phyloP scores from a whole-genome alignment of 2,113 vertebrate species.

The Hippocampus barbouri region DNA sequence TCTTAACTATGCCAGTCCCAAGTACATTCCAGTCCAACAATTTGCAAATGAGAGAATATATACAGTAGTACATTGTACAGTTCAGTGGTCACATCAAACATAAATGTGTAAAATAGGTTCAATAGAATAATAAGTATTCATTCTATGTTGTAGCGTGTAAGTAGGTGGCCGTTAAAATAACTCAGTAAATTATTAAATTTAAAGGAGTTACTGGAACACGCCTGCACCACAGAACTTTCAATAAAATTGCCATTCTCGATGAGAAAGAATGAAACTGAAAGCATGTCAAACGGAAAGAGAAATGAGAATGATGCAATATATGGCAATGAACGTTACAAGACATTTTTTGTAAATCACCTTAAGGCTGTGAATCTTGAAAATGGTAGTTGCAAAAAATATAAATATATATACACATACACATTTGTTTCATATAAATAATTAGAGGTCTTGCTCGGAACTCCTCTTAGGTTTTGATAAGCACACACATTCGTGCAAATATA shows the following conservation, averaged over 20 bases:
- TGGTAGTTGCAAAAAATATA: background rate
- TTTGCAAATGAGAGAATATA: no score
- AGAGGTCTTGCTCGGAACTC: background rate
- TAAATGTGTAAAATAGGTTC: no score
- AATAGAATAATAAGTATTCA: no score
- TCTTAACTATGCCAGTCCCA: no score
- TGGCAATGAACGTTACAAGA: background rate
- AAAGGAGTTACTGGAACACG: background rate
- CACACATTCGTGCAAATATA: background rate
- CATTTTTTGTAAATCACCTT: background rate
- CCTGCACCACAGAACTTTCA: background rate
- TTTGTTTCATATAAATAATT: background rate
- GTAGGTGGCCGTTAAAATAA: background rate
- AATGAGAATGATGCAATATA: background rate
- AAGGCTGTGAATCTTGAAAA: background rate
- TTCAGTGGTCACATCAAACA: no score
- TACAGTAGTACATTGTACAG: no score
- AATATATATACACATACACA: background rate
- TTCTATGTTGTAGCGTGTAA: background rate
- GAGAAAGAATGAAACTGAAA: constrained; percentile 7
- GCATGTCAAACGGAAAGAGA: background rate
- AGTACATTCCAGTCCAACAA: no score
- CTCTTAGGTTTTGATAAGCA: background rate
- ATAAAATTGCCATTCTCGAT: background rate
- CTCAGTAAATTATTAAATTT: background rate